Percentiles rank a stretch among this genome's conserved stretches.
Evolutionary conservation across 2,888 invertebrate species (phyloP).

Genomic region (Lasioglossum figueresi): DNA sequence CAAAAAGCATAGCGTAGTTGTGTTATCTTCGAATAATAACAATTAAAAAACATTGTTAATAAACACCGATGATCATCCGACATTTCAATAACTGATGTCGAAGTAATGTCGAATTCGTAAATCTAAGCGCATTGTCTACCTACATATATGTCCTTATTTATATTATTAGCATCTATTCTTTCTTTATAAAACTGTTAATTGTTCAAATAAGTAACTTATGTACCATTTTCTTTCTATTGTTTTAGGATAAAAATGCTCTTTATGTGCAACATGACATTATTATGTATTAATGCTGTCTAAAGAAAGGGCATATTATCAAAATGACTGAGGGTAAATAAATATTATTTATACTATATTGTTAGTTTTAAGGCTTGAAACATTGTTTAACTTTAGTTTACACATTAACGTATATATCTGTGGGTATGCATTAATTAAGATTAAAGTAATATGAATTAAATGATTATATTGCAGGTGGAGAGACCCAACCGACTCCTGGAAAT

Average conservation of each 20-base stretch:
- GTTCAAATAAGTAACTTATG: conserved; percentile 32
- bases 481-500: conserved; percentile 76
- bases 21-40: conserved; percentile 26
- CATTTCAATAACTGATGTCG: neutral
- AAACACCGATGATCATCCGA: conserved; percentile 9
- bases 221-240: conserved; percentile 46
- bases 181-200: conserved; percentile 35
- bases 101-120: conserved; percentile 19
- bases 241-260: conserved; percentile 60
- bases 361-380: neutral
- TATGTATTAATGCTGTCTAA: conserved; percentile 78
- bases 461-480: conserved; percentile 76
- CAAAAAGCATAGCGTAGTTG: neutral
- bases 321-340: conserved; percentile 82
- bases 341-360: conserved; percentile 26
- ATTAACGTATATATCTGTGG: neutral
- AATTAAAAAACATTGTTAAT: conserved; percentile 30
- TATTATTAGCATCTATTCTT: neutral
- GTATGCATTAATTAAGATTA: neutral
- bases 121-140: conserved; percentile 17
- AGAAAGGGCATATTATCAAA: conserved; percentile 76
- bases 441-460: conserved; percentile 1
- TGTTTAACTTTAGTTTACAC: conserved; percentile 7
- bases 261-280: conserved; percentile 72
- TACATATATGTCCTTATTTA: neutral